Conservation (phyloP, 2,113 vertebrate genomes). For the Opisthocomus hoazin region DNA sequence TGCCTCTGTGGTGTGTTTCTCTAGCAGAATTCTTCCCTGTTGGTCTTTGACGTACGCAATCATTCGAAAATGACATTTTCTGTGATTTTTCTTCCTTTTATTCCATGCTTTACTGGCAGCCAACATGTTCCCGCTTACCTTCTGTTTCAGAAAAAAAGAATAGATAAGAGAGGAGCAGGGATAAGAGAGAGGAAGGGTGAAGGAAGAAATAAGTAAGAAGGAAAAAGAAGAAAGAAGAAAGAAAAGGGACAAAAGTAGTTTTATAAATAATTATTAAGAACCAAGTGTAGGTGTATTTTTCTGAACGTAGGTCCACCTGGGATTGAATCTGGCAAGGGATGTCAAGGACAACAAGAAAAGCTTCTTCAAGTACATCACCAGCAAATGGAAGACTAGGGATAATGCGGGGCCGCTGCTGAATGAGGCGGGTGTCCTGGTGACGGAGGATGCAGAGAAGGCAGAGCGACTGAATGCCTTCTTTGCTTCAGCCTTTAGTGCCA, state of each 20-base stretch:
- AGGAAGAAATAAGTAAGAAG: neutral
- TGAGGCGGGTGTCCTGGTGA: no score
- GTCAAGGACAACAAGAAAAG: no score
- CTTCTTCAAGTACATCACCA: no score
- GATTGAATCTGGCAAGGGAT: no score
- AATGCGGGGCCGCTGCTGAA: no score
- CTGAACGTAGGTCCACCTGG: no score
- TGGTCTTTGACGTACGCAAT: neutral
- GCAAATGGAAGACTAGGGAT: no score
- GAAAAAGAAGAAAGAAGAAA: neutral
- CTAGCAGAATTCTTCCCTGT: neutral
- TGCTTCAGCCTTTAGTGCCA: no score
- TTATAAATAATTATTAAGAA: neutral
- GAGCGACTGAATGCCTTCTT: no score
- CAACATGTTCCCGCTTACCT: neutral
- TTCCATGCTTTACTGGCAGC: neutral
- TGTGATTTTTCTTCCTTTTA: neutral
- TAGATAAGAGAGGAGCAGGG: neutral
- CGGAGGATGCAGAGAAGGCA: no score
- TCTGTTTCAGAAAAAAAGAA: neutral
- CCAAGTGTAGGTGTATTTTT: neutral
- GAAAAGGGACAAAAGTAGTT: neutral
- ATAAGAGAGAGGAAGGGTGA: neutral
- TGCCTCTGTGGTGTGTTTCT: neutral
- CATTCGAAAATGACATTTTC: neutral